A percentile compares a stretch with the other conserved stretches of the same genome.
Conservation (phyloP, 2,113 vertebrate species). For the Cottus gobio region DNA sequence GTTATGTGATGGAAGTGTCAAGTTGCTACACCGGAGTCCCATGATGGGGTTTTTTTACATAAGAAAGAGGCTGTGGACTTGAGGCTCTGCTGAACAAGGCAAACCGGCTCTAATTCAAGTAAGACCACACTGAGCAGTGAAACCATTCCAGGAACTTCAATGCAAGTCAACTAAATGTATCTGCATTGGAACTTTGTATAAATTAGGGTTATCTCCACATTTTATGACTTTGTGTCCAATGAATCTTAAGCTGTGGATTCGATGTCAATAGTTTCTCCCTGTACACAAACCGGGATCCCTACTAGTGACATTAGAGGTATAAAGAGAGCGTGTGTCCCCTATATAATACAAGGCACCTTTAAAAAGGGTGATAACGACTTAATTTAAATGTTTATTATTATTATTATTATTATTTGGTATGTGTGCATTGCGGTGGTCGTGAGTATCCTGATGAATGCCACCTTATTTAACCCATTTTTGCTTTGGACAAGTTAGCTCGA, state of each 20-base stretch:
- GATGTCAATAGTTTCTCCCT: not conserved
- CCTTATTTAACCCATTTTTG: not conserved
- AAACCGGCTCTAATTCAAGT: slow-evolving; percentile 17
- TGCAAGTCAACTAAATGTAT: not conserved
- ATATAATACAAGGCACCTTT: not conserved
- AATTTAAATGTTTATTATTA: not conserved
- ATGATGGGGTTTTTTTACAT: slow-evolving; percentile 10
- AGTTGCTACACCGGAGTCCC: not conserved
- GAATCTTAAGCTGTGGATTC: not conserved
- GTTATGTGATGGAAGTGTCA: not conserved
- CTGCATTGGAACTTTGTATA: too few species aligned
- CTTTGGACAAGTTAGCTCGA: not conserved
- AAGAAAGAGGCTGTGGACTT: slow-evolving; percentile 3
- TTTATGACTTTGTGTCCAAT: not conserved
- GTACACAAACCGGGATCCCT: not conserved
- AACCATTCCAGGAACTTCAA: slow-evolving; percentile 9
- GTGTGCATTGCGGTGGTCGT: not conserved
- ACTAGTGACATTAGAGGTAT: not conserved
- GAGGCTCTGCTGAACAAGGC: slow-evolving; percentile 14
- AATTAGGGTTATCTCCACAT: not conserved
- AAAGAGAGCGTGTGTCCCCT: not conserved
- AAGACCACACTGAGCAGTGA: not conserved
- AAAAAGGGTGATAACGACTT: not conserved
- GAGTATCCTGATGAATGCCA: not conserved
- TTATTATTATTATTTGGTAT: not conserved